Evolutionary conservation across 2,888 invertebrate species (phyloP), one percentile per base, ranked within the genome.

Genomic region (Drepanosiphum platanoidis): DNA sequence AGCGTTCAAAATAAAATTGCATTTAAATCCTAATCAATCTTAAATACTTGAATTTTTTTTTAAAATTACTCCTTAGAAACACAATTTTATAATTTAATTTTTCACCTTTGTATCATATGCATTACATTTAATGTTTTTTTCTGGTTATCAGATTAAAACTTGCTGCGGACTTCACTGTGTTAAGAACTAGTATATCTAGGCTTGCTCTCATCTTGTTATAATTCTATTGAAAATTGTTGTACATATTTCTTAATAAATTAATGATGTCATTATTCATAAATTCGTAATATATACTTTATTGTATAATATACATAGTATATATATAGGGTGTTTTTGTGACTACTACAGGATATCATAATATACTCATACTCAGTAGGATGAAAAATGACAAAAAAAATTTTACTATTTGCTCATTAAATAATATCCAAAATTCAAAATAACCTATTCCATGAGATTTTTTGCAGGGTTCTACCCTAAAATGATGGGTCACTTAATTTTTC

Each of bases 31-130:
- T 66, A 66, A 46, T 13, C 3, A 42, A 30, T 52, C 2, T 68
- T 66, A 32, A 30, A 42, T 78, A n/a, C 1, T 13, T 46, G 46
- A 9, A 2, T 66, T 66, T n/a, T 66, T n/a, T 22, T 39, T 18
- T n/a, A 18, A 36, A 36, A n/a, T n/a, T 58, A 58, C 30, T 39
- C n/a, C 42, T 66, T 1, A 42, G 32, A 52, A 42, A 34, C 15
- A 46, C 66, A 34, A 18, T 66, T 79, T 68, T 46, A 30, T 18
- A 22, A 52, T 79, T 3, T 32, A 39, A 30, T 81, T 81, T 71
- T 81, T 81, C 71, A 58, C 58, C 58, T 30, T 27, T 80, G 58
- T 80, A 81, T 71, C 71, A 39, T 81, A 81, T 81, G 80, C 11
- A 70, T 80, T 80, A 70, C 11, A 70, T 80, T 80, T 81, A 71